Evolutionary conservation across 1,140 invertebrate species (phyloP), one percentile per base, ranked within the genome.

Genomic region (Galleria mellonella): DNA sequence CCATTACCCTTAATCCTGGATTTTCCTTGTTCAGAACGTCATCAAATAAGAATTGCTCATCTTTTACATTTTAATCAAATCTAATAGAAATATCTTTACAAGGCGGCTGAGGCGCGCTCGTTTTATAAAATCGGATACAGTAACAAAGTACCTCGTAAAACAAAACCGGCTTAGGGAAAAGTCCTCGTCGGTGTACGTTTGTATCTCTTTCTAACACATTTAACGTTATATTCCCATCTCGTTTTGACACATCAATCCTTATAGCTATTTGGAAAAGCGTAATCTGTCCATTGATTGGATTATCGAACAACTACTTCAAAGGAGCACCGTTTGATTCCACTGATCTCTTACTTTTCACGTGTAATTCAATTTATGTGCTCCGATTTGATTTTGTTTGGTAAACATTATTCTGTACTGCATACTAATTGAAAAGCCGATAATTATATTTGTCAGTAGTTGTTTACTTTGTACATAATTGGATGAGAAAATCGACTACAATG

Each of bases 121-220:
- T 9, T 30, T 44, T 27, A 31, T 42, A 43, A 49, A 43, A 43
- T 35, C 23, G 29, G 33, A 29, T 37, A 49, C 42, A 49, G 28
- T 38, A 43, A 42, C 32, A 30, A 38, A 49, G 9, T 43, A 14
- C 28, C 32, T 38, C 47, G 30, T 43, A 49, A 48, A 43, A 48
- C 23, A 42, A 47, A 36, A 47, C 32, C 23, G 4, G 31, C 31
- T 10, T 32, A n/a, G n/a, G 10, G 12, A 32, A 12, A 32, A 32
- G 5, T 12, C 31, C 5, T 10, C 17, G 17, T 2, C 17, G 6
- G 6, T 3, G 2, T 6, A 2, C 2, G 6, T 23, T 23, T 23
- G 17, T 11, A 12, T 39, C 37, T 28, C 37, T 39, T 11, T 29
- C 37, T 23, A 39, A n/a, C 23, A 2, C 10, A 39, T 11, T 11